Base-by-base conservation (phyloP, 2,113 vertebrate genomes). In the Phoxinus phoxinus region DNA sequence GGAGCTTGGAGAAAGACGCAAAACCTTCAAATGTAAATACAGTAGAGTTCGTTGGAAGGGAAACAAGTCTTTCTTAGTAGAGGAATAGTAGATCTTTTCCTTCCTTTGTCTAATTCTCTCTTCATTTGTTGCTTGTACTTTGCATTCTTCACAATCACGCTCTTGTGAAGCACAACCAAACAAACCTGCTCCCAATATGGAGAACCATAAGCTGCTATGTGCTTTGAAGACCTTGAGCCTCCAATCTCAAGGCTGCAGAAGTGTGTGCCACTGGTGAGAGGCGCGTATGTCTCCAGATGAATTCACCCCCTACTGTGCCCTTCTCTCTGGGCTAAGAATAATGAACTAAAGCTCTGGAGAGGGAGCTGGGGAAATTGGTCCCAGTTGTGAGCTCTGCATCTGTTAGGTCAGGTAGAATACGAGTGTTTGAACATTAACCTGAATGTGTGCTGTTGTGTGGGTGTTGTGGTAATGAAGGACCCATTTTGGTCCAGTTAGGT, bases 241-340 rank as follows among this genome's bases (percentile, higher is more conserved):
- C 65, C 75, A 78, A 85, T 86, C 84, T 88, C 65, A 56, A 44
- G 81, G 77, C 48, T 78, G 81, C 84, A 88, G 84, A n/a, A 84
- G 35, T 27, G 84, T 76, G 69, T 74, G 23, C 23, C 81, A 76
- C 81, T 75, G 59, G 67, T 67, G 25, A 81, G 72, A 44, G 25
- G 32, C 4, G 17, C 6, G 41, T 51, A 27, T 21, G 30, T 80
- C 53, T 84, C 65, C 73, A 65, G 41, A 78, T 83, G 86, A 78
- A 86, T 87, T 79, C 74, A 58, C 41, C 74, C 81, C 74, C 48
- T 58, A 37, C 77, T 75, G 61, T 44, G 51, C 12, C 23, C 21
- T 76, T 10, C 75, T 84, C 82, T 84, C 71, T 85, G 61, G 63
- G 71, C 77, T 59, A 72, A 80, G 61, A 88, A 84, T 76, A 88